Conservation (phyloP, 92 coral and sea anemone genomes). For the Bergia puertoricense region DNA sequence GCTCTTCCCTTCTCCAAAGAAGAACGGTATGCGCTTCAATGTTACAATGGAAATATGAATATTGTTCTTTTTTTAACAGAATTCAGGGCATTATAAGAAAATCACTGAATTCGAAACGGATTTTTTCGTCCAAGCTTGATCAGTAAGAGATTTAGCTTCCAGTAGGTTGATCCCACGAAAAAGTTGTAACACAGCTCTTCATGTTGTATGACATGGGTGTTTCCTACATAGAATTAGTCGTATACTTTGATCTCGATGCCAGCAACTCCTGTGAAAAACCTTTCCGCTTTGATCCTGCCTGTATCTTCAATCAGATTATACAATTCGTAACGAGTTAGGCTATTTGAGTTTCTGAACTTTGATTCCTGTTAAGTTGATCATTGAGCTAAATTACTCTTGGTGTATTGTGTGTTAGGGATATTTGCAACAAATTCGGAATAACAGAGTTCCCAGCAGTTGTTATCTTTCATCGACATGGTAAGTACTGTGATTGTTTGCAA, state of each 20-base stretch:
- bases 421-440: slow-evolving; percentile 51
- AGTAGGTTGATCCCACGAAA: too few relatives aligned
- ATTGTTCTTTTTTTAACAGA: too few relatives aligned
- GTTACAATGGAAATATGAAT: too few relatives aligned
- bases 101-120: not conserved
- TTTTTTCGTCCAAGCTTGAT: not conserved
- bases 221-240: too few relatives aligned
- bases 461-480: slow-evolving; percentile 66
- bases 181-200: too few relatives aligned
- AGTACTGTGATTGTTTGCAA: not conserved
- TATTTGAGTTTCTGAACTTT: not conserved
- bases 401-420: slow-evolving; percentile 39
- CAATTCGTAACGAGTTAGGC: too few relatives aligned
- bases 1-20: slow-evolving; percentile 56
- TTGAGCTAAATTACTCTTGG: not conserved
- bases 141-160: too few relatives aligned
- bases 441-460: slow-evolving; percentile 70
- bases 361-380: not conserved
- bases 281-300: too few relatives aligned
- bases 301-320: too few relatives aligned
- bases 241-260: too few relatives aligned
- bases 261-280: too few relatives aligned
- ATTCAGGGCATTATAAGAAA: not conserved
- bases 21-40: slow-evolving; percentile 45
- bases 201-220: too few relatives aligned